A percentile compares a stretch with the other conserved stretches of the same genome.
Evolutionary conservation across 2,888 invertebrate genomes (phyloP).

Genomic region (Cynaeus angustus): DNA sequence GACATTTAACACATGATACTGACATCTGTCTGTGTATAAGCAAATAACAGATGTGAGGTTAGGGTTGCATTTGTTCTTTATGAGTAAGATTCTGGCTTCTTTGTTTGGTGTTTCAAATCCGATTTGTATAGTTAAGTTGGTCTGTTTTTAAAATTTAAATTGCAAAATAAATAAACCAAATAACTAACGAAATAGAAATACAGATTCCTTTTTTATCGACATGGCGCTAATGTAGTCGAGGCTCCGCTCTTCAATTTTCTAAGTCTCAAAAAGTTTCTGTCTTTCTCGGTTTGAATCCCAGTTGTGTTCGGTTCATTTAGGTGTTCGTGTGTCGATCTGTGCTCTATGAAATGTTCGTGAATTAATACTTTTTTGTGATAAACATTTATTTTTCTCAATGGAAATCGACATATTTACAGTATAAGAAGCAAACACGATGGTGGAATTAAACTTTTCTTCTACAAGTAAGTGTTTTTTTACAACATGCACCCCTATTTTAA

Average conservation of each 20-base stretch:
- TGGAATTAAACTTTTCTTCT: conserved; percentile 66
- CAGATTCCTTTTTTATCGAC: conserved; percentile 22
- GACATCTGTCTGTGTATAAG: too few relatives aligned
- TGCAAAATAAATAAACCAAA: too few relatives aligned
- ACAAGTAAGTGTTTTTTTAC: conserved; percentile 64
- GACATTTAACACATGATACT: too few relatives aligned
- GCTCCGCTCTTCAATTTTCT: conserved; percentile 4
- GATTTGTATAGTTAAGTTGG: too few relatives aligned
- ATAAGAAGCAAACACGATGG: conserved; percentile 59
- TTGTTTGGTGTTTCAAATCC: too few relatives aligned
- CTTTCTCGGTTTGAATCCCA: conserved; percentile 11
- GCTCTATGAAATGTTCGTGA: conserved; percentile 47
- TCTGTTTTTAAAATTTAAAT: too few relatives aligned
- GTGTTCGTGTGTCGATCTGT: conserved; percentile 48
- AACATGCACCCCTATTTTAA: conserved; percentile 59
- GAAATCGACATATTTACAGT: conserved; percentile 54
- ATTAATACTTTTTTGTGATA: conserved; percentile 50
- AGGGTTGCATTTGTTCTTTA: too few relatives aligned
- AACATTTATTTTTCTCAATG: conserved; percentile 64
- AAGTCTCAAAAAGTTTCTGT: conserved; percentile 11
- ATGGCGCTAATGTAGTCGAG: conserved; percentile 18
- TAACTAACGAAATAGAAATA: too few relatives aligned
- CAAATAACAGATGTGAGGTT: too few relatives aligned
- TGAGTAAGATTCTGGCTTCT: too few relatives aligned
- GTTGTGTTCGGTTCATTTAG: conserved; percentile 53